Percentiles rank a stretch among this genome's conserved stretches.
phyloP scores from a whole-genome alignment of 2,113 vertebrate species.

The Oceanites oceanicus region DNA sequence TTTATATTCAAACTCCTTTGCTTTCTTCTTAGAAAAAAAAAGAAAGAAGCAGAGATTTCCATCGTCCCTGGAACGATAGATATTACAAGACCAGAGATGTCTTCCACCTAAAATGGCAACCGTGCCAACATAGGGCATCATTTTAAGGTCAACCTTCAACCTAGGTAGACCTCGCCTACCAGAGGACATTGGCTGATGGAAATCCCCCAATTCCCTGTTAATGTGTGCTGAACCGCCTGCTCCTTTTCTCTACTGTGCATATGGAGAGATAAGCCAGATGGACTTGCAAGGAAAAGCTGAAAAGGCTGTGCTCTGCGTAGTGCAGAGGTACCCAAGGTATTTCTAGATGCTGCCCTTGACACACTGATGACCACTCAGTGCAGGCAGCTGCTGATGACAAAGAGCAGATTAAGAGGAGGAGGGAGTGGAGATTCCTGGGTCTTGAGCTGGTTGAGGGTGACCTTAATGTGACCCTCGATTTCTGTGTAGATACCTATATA shows the following conservation, averaged over 20 bases:
- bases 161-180: neutral
- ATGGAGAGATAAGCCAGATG: neutral
- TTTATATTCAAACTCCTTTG: neutral
- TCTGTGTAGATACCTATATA: neutral
- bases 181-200: neutral
- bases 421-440: neutral
- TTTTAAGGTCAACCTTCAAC: neutral
- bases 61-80: neutral
- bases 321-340: neutral
- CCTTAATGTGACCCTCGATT: neutral
- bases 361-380: neutral
- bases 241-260: neutral
- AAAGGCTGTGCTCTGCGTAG: neutral
- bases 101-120: neutral
- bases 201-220: neutral
- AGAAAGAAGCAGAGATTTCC: neutral
- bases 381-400: neutral
- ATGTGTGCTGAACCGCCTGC: neutral
- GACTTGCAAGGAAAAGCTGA: neutral
- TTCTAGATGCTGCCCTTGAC: neutral
- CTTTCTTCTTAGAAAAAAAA: neutral
- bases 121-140: neutral
- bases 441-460: neutral
- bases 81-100: neutral
- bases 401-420: neutral